Conservation (phyloP, 2,888 invertebrate genomes). For the Sminthurinus aureus region DNA sequence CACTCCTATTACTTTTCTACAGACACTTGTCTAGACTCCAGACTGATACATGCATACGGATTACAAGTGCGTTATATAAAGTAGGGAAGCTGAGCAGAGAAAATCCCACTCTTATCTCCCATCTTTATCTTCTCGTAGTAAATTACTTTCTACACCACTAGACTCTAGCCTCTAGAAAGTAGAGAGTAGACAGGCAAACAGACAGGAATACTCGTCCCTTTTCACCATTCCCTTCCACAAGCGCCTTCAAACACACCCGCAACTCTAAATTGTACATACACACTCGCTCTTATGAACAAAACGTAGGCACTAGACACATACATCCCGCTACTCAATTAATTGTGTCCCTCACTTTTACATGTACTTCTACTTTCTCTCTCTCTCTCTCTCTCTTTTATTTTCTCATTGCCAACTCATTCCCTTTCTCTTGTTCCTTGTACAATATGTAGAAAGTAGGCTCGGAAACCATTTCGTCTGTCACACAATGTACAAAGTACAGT, state of each 20-base stretch:
- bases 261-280: no score
- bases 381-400: background rate
- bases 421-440: background rate
- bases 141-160: background rate
- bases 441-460: no score
- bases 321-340: background rate
- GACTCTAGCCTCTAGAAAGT: no score
- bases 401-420: background rate
- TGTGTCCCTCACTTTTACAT: conserved; percentile 4
- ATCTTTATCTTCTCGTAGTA: conserved; percentile 3
- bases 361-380: background rate
- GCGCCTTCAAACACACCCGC: no score
- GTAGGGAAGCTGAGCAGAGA: no score
- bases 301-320: background rate
- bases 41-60: no score
- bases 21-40: no score
- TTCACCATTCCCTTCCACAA: background rate
- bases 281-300: no score
- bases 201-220: background rate
- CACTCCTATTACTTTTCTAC: background rate
- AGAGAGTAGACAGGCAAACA: no score
- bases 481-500: no score
- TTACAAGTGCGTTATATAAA: no score
- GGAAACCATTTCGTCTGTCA: no score
- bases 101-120: conserved; percentile 7